Conservation (phyloP, 2,113 vertebrate species). For the Dasyornis broadbenti region DNA sequence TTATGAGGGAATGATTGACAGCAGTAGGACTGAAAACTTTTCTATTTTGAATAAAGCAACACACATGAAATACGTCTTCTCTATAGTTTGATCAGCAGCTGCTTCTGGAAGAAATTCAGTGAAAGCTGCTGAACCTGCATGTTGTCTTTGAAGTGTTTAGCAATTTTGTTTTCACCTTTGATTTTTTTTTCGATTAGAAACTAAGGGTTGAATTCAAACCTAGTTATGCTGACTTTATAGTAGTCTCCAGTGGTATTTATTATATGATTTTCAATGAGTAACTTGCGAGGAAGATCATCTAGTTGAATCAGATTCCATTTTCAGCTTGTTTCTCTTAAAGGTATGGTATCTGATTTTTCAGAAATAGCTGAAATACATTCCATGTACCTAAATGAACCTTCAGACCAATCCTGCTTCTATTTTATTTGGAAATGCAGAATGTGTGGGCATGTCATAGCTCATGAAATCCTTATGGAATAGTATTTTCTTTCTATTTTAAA, state of each 20-base stretch:
- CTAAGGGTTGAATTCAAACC: background rate
- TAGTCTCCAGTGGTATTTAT: background rate
- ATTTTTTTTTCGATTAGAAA: background rate
- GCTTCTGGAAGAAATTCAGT: background rate
- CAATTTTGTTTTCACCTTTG: background rate
- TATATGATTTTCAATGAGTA: background rate
- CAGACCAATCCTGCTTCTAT: background rate
- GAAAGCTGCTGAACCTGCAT: background rate
- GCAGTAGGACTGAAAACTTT: background rate
- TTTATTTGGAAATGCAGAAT: background rate
- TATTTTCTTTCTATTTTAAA: background rate
- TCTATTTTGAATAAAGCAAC: background rate
- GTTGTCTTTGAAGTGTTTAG: background rate
- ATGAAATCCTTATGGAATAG: background rate
- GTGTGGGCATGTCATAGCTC: background rate
- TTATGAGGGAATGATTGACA: background rate
- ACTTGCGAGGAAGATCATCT: background rate
- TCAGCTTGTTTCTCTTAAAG: background rate
- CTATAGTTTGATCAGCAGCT: background rate
- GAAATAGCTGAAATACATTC: background rate
- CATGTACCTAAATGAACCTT: background rate
- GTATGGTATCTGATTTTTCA: background rate
- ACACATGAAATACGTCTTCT: background rate
- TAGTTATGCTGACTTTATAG: background rate
- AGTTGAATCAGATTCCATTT: background rate